Percentiles rank a stretch among this genome's conserved stretches.
phyloP scores from a whole-genome alignment of 2,113 vertebrate genomes.

The Diadophis punctatus region DNA sequence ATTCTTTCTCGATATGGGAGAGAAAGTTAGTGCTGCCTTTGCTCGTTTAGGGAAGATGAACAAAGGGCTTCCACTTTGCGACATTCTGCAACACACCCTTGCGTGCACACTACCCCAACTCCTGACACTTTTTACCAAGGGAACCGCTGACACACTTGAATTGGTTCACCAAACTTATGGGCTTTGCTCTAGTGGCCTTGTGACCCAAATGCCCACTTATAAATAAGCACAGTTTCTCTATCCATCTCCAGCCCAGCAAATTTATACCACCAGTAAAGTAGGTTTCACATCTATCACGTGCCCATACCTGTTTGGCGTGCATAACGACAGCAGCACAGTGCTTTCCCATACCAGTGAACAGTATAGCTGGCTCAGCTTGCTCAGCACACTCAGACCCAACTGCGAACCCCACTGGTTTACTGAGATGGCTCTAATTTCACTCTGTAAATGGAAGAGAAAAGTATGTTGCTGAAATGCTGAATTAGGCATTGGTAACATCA shows the following conservation, averaged over 20 bases:
- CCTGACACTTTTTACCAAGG: neutral
- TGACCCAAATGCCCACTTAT: neutral
- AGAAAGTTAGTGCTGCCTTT: neutral
- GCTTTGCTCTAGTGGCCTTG: neutral
- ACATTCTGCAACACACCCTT: neutral
- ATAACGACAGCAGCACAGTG: constrained; percentile 91
- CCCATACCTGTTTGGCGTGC: constrained; percentile 89
- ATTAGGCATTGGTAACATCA: neutral
- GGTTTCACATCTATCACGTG: neutral
- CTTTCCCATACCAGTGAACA: constrained; percentile 96
- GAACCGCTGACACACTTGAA: neutral
- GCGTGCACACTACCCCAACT: neutral
- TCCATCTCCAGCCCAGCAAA: neutral
- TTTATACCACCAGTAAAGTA: neutral
- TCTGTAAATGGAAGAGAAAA: constrained; percentile 66
- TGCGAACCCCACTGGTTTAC: constrained; percentile 97
- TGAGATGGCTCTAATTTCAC: constrained; percentile 91
- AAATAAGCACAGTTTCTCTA: neutral
- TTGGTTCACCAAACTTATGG: neutral
- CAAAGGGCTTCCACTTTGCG: neutral
- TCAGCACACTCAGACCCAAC: constrained; percentile 86
- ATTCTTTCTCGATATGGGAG: neutral
- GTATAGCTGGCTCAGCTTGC: constrained; percentile 92
- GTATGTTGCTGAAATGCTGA: neutral
- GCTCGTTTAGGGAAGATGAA: too few relatives aligned